Percentiles rank a stretch among this genome's conserved stretches.
These are phyloP conservation scores for Tuberolachnus salignus DNA, from an alignment of 2,888 invertebrate genomes.

Conservation along the genomic window DNA sequence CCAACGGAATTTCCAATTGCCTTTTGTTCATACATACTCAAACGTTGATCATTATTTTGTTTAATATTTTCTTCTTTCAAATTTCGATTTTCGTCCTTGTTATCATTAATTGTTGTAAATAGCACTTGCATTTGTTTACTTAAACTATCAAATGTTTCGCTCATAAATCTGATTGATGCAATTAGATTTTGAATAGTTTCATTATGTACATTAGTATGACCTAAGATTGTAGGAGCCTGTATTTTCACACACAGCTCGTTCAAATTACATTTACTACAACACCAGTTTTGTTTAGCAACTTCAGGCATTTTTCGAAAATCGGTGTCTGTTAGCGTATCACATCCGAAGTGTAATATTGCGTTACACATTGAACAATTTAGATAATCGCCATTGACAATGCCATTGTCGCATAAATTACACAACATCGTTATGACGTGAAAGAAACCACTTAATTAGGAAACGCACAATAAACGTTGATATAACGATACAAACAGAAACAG, in stretches of 20 bases:
- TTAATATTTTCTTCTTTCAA: constrained; percentile 6
- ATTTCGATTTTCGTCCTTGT: background rate
- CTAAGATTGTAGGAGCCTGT: background rate
- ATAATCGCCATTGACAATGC: too few species aligned
- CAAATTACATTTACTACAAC: constrained; percentile 1
- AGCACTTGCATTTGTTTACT: constrained; percentile 1
- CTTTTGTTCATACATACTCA: constrained; percentile 22
- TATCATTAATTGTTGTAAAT: background rate
- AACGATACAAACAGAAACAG: too few species aligned
- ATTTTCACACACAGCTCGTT: background rate
- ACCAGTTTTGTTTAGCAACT: background rate
- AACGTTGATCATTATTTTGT: background rate
- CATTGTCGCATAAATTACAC: too few species aligned
- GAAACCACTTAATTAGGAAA: too few species aligned
- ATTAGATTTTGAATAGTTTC: constrained; percentile 2
- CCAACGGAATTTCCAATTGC: constrained; percentile 4
- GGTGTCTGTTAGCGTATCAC: background rate
- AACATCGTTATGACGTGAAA: background rate
- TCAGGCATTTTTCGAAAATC: constrained; percentile 3
- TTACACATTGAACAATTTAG: background rate
- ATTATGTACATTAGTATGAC: background rate
- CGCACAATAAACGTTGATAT: too few species aligned
- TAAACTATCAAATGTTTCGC: constrained; percentile 1
- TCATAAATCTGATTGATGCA: background rate
- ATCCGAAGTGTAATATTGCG: constrained; percentile 1